These are phyloP conservation scores for Pristionchus entomophagus DNA, from an alignment of 2,888 invertebrate species.

Conservation along the genomic window DNA sequence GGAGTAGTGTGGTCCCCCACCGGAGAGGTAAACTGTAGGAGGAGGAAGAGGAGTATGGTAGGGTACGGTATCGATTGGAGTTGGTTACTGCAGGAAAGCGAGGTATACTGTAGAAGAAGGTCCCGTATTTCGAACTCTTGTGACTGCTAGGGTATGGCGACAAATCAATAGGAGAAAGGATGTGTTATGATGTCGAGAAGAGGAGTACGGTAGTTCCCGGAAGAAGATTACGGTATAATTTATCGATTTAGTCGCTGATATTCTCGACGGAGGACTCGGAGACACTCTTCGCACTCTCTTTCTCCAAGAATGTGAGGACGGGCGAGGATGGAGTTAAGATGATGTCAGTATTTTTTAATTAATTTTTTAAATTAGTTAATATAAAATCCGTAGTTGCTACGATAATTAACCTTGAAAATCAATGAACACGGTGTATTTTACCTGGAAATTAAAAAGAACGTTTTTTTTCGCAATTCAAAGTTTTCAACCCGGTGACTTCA, in stretches of 20 bases:
- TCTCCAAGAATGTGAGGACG: neutral
- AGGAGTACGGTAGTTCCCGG: neutral
- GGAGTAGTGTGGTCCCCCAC: constrained; percentile 39
- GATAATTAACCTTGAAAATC: no score
- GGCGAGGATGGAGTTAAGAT: constrained; percentile 31
- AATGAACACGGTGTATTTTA: no score
- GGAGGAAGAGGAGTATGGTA: neutral
- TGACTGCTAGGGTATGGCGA: no score
- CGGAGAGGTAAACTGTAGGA: constrained; percentile 22
- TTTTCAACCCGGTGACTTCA: no score
- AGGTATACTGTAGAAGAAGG: no score
- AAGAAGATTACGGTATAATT: neutral
- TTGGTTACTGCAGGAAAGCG: neutral
- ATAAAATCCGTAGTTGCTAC: no score
- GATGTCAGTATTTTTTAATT: constrained; percentile 39
- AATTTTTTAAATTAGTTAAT: no score
- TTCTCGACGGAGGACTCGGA: neutral
- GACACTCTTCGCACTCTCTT: neutral
- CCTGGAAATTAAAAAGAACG: no score
- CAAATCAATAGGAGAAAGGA: no score
- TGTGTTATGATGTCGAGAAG: no score
- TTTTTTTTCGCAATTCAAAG: no score
- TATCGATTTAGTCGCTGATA: constrained; percentile 1
- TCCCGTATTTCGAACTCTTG: no score
- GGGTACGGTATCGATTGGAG: neutral